Percentiles rank a stretch among this genome's conserved stretches.
These are phyloP conservation scores for Cheilosia vulpina DNA, from an alignment of 2,888 invertebrate genomes.

Conservation along the genomic window DNA sequence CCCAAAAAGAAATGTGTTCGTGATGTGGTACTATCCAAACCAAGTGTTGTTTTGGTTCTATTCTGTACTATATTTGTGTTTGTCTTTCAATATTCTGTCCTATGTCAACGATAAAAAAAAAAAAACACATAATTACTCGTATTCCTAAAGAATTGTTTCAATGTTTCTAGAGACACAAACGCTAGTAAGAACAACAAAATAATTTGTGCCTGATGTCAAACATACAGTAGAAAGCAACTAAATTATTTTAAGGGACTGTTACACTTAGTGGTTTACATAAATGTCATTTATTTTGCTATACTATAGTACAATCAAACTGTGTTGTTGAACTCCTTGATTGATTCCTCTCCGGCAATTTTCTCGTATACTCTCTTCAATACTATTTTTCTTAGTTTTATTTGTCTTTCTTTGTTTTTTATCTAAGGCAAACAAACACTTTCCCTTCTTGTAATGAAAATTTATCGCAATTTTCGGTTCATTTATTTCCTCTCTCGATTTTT, in stretches of 20 bases:
- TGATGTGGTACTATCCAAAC: conserved; percentile 80
- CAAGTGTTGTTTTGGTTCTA: conserved; percentile 75
- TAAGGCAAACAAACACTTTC: conserved; percentile 50
- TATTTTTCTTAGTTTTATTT: conserved; percentile 15
- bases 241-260: conserved; percentile 38
- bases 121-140: conserved; percentile 12
- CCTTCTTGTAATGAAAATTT: conserved; percentile 45
- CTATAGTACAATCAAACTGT: conserved; percentile 70
- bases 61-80: conserved; percentile 66
- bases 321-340: conserved; percentile 76
- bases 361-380: conserved; percentile 47
- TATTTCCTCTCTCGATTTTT: conserved; percentile 26
- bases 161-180: conserved; percentile 62
- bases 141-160: conserved; percentile 36
- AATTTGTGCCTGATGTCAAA: conserved; percentile 42
- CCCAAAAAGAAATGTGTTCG: conserved; percentile 59
- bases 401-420: conserved; percentile 20
- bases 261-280: conserved; percentile 64
- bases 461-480: conserved; percentile 44
- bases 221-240: conserved; percentile 26
- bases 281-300: conserved; percentile 53
- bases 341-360: conserved; percentile 75
- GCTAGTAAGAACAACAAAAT: conserved; percentile 33
- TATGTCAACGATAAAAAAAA: conserved; percentile 19
- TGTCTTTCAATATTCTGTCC: conserved; percentile 54